These are phyloP conservation scores for Aldabrachelys gigantea DNA, from an alignment of 2,113 vertebrate species.

Conservation along the genomic window DNA sequence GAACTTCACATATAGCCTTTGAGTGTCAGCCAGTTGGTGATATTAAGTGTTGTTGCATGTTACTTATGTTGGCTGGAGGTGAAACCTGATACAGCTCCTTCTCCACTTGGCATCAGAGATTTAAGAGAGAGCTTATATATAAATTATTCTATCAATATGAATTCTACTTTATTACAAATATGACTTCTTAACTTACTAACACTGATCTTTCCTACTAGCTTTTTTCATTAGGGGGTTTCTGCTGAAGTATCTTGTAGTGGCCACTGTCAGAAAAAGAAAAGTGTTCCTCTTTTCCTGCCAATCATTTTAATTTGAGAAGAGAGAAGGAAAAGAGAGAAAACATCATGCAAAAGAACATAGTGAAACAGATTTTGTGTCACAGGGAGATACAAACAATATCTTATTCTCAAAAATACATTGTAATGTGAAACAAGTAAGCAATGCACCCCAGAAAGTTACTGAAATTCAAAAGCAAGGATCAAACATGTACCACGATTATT, in stretches of 20 bases:
- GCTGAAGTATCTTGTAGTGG: neutral
- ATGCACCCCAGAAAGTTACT: neutral
- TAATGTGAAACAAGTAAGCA: neutral
- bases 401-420: neutral
- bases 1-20: neutral
- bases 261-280: too few relatives aligned
- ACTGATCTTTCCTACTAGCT: neutral
- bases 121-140: neutral
- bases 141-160: neutral
- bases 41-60: neutral
- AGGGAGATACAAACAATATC: neutral
- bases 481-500: neutral
- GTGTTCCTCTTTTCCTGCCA: neutral
- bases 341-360: neutral
- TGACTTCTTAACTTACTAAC: neutral
- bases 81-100: neutral
- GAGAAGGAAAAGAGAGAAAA: neutral
- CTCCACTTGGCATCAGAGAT: neutral
- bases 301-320: neutral
- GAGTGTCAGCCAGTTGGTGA: neutral
- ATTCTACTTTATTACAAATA: neutral
- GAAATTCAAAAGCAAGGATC: neutral
- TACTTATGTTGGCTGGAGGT: neutral
- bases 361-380: neutral
- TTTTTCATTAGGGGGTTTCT: neutral